Conservation (phyloP, 2,113 vertebrate genomes). For the Harpagus bidentatus region DNA sequence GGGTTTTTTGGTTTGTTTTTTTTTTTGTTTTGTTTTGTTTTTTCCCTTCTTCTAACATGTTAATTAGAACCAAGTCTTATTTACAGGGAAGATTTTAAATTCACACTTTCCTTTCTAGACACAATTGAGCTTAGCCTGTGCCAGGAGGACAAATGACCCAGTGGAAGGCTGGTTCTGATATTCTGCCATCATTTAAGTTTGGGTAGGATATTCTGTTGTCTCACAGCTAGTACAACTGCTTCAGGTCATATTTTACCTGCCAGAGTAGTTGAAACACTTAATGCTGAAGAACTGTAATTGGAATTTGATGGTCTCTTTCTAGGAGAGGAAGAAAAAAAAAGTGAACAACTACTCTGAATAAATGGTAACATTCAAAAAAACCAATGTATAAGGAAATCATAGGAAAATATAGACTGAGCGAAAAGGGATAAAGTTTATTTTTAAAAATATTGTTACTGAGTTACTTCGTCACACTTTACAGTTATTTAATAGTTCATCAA, state of each 20-base stretch:
- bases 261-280: conserved; percentile 31
- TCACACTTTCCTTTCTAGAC: not conserved
- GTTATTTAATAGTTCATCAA: not conserved
- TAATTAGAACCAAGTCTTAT: not conserved
- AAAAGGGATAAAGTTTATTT: not conserved
- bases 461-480: not conserved
- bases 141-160: not conserved
- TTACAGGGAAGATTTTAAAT: not conserved
- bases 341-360: not conserved
- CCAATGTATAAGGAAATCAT: not conserved
- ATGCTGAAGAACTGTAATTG: conserved; percentile 13
- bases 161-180: not conserved
- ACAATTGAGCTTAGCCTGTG: not conserved
- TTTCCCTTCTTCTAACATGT: not conserved
- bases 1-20: too few species aligned
- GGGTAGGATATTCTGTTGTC: not conserved
- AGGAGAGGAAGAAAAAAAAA: not conserved
- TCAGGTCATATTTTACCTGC: conserved; percentile 63
- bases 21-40: too few species aligned
- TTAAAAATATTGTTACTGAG: not conserved
- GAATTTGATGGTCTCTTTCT: not conserved
- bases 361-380: not conserved
- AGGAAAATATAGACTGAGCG: not conserved
- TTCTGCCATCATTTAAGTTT: not conserved
- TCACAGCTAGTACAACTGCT: not conserved